These are phyloP conservation scores for Harpalus rubripes DNA, from an alignment of 2,888 invertebrate genomes.

Conservation along the genomic window DNA sequence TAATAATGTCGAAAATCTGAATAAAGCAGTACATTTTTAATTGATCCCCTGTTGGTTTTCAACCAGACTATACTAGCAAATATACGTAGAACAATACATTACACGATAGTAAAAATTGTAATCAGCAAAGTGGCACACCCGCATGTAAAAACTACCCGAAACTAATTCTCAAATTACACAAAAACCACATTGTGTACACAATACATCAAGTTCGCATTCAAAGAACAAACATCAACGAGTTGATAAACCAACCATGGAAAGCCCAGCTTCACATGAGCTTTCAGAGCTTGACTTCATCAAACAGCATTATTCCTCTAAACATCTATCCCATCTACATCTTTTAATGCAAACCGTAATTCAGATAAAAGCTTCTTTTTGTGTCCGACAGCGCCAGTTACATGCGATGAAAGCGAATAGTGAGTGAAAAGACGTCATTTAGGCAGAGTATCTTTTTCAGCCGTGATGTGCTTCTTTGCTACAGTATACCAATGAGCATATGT, in stretches of 20 bases:
- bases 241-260: slow-evolving; percentile 41
- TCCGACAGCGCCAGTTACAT: slow-evolving; percentile 44
- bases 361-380: slow-evolving; percentile 63
- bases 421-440: slow-evolving; percentile 70
- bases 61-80: background rate
- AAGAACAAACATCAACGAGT: slow-evolving; percentile 50
- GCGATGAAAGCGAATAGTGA: slow-evolving; percentile 65
- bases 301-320: slow-evolving; percentile 53
- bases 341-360: slow-evolving; percentile 64
- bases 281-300: slow-evolving; percentile 23
- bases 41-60: no score
- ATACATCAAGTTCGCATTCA: slow-evolving; percentile 47
- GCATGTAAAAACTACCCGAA: slow-evolving; percentile 42
- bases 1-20: no score
- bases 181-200: slow-evolving; percentile 39
- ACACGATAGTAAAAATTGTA: background rate
- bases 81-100: background rate
- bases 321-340: slow-evolving; percentile 56
- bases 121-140: slow-evolving; percentile 36
- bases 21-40: no score
- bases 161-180: slow-evolving; percentile 48
- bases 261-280: background rate
- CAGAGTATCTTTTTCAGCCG: slow-evolving; percentile 69
- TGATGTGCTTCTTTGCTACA: slow-evolving; percentile 47
- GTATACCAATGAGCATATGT: background rate